These are phyloP conservation scores for Pituophis catenifer DNA, from an alignment of 2,113 vertebrate species.

Conservation along the genomic window DNA sequence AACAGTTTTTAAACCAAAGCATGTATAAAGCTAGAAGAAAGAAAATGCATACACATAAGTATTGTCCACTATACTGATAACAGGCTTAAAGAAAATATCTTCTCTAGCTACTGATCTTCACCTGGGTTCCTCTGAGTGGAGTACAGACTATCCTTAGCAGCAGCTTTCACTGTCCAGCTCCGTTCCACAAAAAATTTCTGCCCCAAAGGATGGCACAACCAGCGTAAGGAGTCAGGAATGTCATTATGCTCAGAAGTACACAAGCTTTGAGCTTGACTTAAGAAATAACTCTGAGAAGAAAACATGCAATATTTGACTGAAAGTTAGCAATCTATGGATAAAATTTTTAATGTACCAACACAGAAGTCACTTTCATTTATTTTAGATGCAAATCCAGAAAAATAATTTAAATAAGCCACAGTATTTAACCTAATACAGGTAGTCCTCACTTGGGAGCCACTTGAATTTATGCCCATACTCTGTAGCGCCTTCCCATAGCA, in stretches of 20 bases:
- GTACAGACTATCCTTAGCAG: slow-evolving; percentile 82
- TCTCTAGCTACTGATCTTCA: slow-evolving; percentile 35
- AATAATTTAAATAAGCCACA: neutral
- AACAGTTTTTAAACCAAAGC: neutral
- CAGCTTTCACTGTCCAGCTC: slow-evolving; percentile 89
- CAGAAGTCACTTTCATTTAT: neutral
- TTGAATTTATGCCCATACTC: neutral
- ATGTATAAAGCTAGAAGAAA: neutral
- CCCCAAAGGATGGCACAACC: slow-evolving; percentile 93
- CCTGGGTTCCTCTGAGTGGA: slow-evolving; percentile 88
- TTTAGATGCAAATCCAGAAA: neutral
- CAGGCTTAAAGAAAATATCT: accelerated
- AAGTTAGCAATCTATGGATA: neutral
- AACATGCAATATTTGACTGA: slow-evolving; percentile 9
- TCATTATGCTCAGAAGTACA: slow-evolving; percentile 78
- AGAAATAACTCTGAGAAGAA: slow-evolving; percentile 82
- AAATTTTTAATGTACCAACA: neutral
- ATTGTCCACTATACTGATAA: neutral
- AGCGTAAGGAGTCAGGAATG: slow-evolving; percentile 84
- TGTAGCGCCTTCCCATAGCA: neutral
- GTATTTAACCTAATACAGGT: slow-evolving; percentile 8
- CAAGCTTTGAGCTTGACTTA: slow-evolving; percentile 83
- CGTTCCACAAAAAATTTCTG: slow-evolving; percentile 93
- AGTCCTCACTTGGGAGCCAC: neutral
- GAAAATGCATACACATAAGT: neutral